phyloP scores from a whole-genome alignment of 2,797 vertebrate genomes.

The Orientallactaga sibirica region DNA sequence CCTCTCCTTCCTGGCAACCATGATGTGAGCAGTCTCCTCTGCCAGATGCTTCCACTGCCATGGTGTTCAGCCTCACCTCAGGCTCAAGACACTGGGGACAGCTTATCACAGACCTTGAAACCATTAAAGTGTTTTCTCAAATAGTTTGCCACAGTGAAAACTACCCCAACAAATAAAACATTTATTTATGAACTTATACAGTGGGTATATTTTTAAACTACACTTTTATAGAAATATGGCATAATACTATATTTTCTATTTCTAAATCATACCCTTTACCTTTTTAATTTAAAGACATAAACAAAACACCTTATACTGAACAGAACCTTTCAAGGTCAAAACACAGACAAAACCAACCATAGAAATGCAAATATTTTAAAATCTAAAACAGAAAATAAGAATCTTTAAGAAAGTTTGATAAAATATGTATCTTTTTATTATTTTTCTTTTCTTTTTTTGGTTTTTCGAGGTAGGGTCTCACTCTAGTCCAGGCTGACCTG shows the following conservation, averaged over 20 bases:
- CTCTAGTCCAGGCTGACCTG: no score
- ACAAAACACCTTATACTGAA: background rate
- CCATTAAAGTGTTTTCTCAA: background rate
- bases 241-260: conserved; percentile 71
- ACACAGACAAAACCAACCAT: background rate
- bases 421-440: background rate
- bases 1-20: background rate
- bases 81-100: no score
- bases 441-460: no score
- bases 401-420: background rate
- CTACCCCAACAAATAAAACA: background rate
- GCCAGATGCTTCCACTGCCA: background rate
- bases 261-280: conserved; percentile 78
- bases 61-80: background rate
- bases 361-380: conserved; percentile 49
- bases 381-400: conserved; percentile 29
- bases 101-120: background rate
- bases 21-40: background rate
- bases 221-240: conserved; percentile 69
- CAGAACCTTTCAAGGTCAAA: conserved; percentile 49
- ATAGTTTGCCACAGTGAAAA: background rate
- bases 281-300: conserved; percentile 69
- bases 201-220: background rate
- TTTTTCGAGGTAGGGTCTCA: no score
- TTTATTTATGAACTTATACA: background rate